Conservation (phyloP, 2,888 invertebrate genomes). For the Cephalotes varians region DNA sequence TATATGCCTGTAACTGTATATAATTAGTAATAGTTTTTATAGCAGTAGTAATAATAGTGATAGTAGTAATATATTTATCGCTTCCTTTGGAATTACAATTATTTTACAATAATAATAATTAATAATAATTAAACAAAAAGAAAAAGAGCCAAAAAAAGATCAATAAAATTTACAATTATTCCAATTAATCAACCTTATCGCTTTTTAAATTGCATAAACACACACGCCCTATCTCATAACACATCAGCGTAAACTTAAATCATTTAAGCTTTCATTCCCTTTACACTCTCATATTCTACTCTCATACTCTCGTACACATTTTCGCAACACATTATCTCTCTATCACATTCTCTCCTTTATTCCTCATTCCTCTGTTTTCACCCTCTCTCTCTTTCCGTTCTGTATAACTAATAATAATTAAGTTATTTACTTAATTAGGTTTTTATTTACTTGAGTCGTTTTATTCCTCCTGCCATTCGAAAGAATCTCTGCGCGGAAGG, state of each 20-base stretch:
- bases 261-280: background rate
- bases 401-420: background rate
- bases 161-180: background rate
- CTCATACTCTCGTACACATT: background rate
- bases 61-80: too few relatives aligned
- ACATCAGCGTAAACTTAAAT: background rate
- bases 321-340: background rate
- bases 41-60: too few relatives aligned
- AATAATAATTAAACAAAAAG: background rate
- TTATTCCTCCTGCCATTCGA: conserved; percentile 82
- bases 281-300: background rate
- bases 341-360: background rate
- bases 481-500: conserved; percentile 94
- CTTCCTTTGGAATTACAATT: too few relatives aligned
- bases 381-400: background rate
- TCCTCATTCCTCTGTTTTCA: background rate
- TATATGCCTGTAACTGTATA: background rate
- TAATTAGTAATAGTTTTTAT: background rate
- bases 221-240: background rate
- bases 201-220: background rate
- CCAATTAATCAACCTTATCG: background rate
- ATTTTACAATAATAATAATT: background rate
- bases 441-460: too few relatives aligned
- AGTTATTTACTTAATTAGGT: conserved; percentile 75
- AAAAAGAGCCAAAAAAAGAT: background rate